Conservation (phyloP, 2,113 vertebrate genomes). For the Gobiocypris rarus region DNA sequence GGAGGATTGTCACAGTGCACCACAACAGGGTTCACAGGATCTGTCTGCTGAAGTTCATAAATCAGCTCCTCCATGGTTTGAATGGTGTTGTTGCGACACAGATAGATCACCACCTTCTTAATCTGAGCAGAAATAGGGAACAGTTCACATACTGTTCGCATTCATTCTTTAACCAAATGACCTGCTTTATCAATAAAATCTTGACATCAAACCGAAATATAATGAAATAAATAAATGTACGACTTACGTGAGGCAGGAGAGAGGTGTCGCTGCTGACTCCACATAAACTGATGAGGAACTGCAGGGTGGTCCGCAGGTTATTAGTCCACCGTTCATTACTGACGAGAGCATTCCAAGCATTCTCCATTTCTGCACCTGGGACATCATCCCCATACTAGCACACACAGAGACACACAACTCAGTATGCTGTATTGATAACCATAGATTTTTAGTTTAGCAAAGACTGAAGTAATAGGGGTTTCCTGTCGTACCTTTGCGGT, state of each 20-base stretch:
- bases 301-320: slow-evolving; percentile 89
- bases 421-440: not conserved
- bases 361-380: slow-evolving; percentile 94
- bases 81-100: slow-evolving; percentile 96
- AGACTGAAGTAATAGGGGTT: not conserved
- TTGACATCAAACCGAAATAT: not conserved
- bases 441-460: not conserved
- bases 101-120: slow-evolving; percentile 96
- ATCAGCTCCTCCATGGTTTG: slow-evolving; percentile 98
- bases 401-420: slow-evolving; percentile 31
- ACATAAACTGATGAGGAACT: slow-evolving; percentile 95
- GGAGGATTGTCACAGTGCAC: slow-evolving; percentile 96
- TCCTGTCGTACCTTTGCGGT: slow-evolving; percentile 87
- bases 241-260: slow-evolving; percentile 90
- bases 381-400: slow-evolving; percentile 95
- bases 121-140: slow-evolving; percentile 77
- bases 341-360: slow-evolving; percentile 94
- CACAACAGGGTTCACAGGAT: slow-evolving; percentile 95
- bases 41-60: slow-evolving; percentile 97
- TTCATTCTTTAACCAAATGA: slow-evolving; percentile 7
- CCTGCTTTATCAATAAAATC: not conserved
- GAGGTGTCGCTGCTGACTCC: slow-evolving; percentile 96
- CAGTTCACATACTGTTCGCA: not conserved
- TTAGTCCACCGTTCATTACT: slow-evolving; percentile 96
- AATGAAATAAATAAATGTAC: not conserved